These are phyloP conservation scores for Forbesichthys agassizii DNA, from an alignment of 2,113 vertebrate species.

Conservation along the genomic window DNA sequence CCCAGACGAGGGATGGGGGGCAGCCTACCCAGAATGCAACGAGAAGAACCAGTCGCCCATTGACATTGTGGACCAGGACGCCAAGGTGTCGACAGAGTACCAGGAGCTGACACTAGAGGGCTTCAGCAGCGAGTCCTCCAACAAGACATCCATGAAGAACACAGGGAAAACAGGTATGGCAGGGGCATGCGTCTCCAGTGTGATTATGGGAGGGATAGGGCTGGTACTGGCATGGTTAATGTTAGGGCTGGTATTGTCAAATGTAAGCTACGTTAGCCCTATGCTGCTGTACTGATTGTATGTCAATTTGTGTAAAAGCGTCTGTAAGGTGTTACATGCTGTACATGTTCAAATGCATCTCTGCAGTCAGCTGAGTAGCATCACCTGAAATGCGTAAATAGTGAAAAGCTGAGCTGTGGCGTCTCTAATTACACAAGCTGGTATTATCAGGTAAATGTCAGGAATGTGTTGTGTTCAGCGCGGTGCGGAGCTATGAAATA, in stretches of 20 bases:
- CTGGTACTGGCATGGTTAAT: too few species aligned
- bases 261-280: too few species aligned
- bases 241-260: too few species aligned
- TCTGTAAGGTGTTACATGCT: too few species aligned
- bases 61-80: slow-evolving; percentile 86
- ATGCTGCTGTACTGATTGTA: too few species aligned
- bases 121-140: slow-evolving; percentile 90
- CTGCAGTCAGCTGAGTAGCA: not conserved
- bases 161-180: slow-evolving; percentile 92
- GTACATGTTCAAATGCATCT: too few species aligned
- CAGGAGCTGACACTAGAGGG: slow-evolving; percentile 91
- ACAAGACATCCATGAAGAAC: slow-evolving; percentile 98
- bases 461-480: slow-evolving; percentile 30
- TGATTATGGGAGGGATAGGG: not conserved
- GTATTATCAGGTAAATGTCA: slow-evolving; percentile 40
- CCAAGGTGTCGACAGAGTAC: slow-evolving; percentile 83
- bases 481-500: slow-evolving; percentile 16
- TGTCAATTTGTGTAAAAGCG: too few species aligned
- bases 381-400: not conserved
- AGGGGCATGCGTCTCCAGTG: slow-evolving; percentile 1
- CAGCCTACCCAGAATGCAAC: slow-evolving; percentile 84
- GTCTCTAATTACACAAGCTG: slow-evolving; percentile 20
- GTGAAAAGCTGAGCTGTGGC: slow-evolving; percentile 20
- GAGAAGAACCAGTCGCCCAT: slow-evolving; percentile 92
- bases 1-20: slow-evolving; percentile 90